Evolutionary conservation across 2,888 invertebrate species (phyloP).

Genomic region (Eupithecia dodoneata): DNA sequence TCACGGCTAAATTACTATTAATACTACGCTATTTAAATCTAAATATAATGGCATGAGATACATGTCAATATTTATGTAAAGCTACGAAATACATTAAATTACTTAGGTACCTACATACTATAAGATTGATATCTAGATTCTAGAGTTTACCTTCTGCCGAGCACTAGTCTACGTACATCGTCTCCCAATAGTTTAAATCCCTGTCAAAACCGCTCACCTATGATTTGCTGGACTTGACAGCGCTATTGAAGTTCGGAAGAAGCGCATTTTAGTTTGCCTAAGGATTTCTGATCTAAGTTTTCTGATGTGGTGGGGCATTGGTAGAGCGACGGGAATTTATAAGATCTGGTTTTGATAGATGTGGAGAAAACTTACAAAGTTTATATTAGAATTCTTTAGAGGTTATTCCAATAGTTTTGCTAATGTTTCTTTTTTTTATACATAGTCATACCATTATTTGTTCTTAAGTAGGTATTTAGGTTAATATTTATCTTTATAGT

Average conservation of each 20-base stretch:
- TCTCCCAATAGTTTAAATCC: slow-evolving; percentile 57
- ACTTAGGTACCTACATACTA: no score
- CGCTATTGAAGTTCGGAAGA: slow-evolving; percentile 31
- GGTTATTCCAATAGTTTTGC: no score
- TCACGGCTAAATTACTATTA: no score
- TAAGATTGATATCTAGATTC: no score
- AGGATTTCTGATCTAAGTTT: slow-evolving; percentile 36
- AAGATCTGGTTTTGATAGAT: not conserved
- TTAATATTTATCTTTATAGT: no score
- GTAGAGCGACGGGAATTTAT: slow-evolving; percentile 12
- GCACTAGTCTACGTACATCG: not conserved
- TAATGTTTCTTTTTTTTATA: no score
- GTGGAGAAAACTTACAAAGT: not conserved
- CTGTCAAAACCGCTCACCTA: slow-evolving; percentile 54
- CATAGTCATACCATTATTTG: no score
- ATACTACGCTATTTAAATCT: no score
- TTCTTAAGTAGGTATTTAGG: no score
- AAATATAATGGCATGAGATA: no score
- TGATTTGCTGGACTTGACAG: slow-evolving; percentile 55
- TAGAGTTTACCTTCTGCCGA: not conserved
- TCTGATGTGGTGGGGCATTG: slow-evolving; percentile 13
- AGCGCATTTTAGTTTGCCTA: slow-evolving; percentile 26
- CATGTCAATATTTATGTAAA: no score
- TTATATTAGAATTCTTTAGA: not conserved
- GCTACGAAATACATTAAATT: no score